These are phyloP conservation scores for Drosophila borborema DNA, from an alignment of 2,888 invertebrate species.

Conservation along the genomic window DNA sequence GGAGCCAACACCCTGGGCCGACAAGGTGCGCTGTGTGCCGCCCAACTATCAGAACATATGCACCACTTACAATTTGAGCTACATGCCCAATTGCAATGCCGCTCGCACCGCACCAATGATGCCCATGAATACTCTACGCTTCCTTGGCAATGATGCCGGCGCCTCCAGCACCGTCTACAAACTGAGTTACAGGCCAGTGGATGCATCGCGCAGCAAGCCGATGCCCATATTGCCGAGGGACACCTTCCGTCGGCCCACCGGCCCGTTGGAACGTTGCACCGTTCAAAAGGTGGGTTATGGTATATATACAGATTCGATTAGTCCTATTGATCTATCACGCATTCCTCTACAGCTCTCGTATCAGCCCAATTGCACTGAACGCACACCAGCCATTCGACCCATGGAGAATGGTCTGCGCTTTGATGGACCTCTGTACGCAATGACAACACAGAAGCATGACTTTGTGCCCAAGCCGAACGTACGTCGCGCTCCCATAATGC, in stretches of 20 bases:
- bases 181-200: conserved; percentile 81
- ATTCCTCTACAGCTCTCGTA: conserved; percentile 85
- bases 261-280: conserved; percentile 81
- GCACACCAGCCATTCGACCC: conserved; percentile 87
- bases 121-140: conserved; percentile 71
- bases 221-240: conserved; percentile 73
- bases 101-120: conserved; percentile 66
- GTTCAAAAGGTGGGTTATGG: conserved; percentile 76
- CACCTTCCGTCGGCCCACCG: conserved; percentile 73
- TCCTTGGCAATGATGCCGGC: conserved; percentile 77
- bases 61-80: conserved; percentile 84
- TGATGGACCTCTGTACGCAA: conserved; percentile 89
- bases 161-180: conserved; percentile 82
- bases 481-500: conserved; percentile 76
- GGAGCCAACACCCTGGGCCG: conserved; percentile 84
- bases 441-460: conserved; percentile 91
- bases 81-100: conserved; percentile 82
- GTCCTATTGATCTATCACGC: background rate
- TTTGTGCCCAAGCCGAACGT: conserved; percentile 88
- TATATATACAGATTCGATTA: background rate
- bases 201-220: conserved; percentile 74
- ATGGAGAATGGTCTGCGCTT: conserved; percentile 87
- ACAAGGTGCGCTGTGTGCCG: conserved; percentile 76
- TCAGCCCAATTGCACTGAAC: conserved; percentile 87
- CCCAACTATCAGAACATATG: conserved; percentile 80